Evolutionary conservation across 2,113 vertebrate species (phyloP).

Genomic region (Tylochromis polylepis): DNA sequence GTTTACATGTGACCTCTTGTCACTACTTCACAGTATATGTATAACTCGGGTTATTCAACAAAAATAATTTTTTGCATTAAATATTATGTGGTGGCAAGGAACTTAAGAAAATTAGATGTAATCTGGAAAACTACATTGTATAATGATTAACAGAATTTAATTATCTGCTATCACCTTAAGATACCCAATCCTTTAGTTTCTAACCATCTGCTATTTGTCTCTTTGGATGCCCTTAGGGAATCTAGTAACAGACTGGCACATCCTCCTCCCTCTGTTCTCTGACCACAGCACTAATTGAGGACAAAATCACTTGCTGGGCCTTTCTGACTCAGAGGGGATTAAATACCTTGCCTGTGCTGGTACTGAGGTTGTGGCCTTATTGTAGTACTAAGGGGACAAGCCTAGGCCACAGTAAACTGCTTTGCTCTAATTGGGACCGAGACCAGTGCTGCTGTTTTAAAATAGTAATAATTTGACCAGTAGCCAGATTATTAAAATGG

Average conservation of each 20-base stretch:
- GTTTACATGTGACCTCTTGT: not conserved
- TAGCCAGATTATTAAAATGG: not conserved
- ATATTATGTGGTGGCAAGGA: not conserved
- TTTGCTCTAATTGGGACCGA: slow-evolving; percentile 26
- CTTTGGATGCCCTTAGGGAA: not conserved
- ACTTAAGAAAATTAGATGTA: not conserved
- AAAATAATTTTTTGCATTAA: not conserved
- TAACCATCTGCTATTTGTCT: not conserved
- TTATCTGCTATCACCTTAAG: not conserved
- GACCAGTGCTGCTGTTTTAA: not conserved
- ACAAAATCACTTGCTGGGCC: slow-evolving; percentile 25
- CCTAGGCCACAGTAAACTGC: slow-evolving; percentile 5
- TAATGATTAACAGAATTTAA: not conserved
- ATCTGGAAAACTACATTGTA: not conserved
- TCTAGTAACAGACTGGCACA: not conserved
- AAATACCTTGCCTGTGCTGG: slow-evolving; percentile 7
- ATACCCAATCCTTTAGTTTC: not conserved
- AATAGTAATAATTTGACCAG: not conserved
- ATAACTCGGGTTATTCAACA: not conserved
- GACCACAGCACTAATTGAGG: slow-evolving; percentile 30
- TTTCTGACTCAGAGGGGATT: slow-evolving; percentile 46
- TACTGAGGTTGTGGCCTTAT: not conserved
- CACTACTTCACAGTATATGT: not conserved
- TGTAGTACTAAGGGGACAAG: not conserved
- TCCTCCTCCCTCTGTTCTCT: not conserved